Percentiles rank a stretch among this genome's conserved stretches.
Conservation (phyloP, 2,113 vertebrate genomes). For the Embiotoca jacksoni region DNA sequence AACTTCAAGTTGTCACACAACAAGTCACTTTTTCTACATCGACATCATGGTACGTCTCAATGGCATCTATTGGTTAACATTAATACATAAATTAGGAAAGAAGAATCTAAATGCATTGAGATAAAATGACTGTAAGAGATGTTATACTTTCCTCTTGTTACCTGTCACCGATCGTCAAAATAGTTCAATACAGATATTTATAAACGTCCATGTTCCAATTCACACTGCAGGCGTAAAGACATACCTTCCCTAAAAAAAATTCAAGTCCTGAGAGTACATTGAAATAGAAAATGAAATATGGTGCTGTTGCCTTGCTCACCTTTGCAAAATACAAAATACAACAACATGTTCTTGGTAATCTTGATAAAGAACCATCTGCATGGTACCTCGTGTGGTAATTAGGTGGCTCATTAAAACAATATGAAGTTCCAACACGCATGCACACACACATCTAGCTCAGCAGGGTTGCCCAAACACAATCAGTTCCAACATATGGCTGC, state of each 20-base stretch:
- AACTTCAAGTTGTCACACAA: too few species aligned
- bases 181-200: not conserved
- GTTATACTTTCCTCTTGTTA: too few species aligned
- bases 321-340: not conserved
- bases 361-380: not conserved
- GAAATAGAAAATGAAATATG: too few species aligned
- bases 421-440: not conserved
- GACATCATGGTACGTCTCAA: not conserved
- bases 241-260: not conserved
- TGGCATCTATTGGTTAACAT: too few species aligned
- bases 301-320: too few species aligned
- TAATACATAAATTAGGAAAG: too few species aligned
- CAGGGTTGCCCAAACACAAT: not conserved
- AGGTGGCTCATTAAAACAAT: not conserved
- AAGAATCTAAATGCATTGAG: too few species aligned
- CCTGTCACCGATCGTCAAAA: too few species aligned
- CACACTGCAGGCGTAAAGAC: not conserved
- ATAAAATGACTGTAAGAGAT: too few species aligned
- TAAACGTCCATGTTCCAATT: not conserved
- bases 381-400: not conserved
- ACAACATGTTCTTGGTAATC: not conserved
- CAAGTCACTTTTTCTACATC: not conserved
- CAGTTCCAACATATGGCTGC: not conserved
- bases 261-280: too few species aligned
- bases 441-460: not conserved